phyloP scores from a whole-genome alignment of 2,797 vertebrate genomes.

The Cirrhinus mrigala region DNA sequence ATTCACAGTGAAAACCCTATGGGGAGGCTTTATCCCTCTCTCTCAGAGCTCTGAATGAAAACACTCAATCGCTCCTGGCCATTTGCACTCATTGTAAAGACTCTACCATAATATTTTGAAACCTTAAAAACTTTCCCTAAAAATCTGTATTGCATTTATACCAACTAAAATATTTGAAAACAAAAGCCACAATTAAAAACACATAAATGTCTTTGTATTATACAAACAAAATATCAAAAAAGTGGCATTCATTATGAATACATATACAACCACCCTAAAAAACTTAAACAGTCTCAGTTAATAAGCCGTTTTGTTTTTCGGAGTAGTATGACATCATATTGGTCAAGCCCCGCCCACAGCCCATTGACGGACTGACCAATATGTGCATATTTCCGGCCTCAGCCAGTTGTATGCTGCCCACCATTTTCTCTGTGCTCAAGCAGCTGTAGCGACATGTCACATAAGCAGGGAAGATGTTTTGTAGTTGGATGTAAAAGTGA shows the following conservation, averaged over 20 bases:
- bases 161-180: background rate
- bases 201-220: background rate
- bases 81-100: background rate
- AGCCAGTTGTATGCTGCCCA: too few relatives aligned
- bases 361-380: too few relatives aligned
- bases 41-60: conserved; percentile 1
- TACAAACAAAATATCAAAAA: background rate
- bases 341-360: too few relatives aligned
- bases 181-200: background rate
- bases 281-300: too few relatives aligned
- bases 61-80: background rate
- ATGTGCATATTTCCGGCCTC: too few relatives aligned
- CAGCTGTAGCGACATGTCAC: too few relatives aligned
- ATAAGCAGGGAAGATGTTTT: too few relatives aligned
- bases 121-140: background rate
- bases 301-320: too few relatives aligned
- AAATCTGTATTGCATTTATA: background rate
- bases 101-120: background rate
- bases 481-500: too few relatives aligned
- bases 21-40: conserved; percentile 7
- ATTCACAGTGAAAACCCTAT: background rate
- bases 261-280: background rate
- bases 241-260: background rate
- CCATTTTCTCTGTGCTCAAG: too few relatives aligned
- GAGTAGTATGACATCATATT: too few relatives aligned